Percentiles rank a stretch among this genome's conserved stretches.
phyloP scores from a whole-genome alignment of 2,113 vertebrate genomes.

The Xerus inauris region DNA sequence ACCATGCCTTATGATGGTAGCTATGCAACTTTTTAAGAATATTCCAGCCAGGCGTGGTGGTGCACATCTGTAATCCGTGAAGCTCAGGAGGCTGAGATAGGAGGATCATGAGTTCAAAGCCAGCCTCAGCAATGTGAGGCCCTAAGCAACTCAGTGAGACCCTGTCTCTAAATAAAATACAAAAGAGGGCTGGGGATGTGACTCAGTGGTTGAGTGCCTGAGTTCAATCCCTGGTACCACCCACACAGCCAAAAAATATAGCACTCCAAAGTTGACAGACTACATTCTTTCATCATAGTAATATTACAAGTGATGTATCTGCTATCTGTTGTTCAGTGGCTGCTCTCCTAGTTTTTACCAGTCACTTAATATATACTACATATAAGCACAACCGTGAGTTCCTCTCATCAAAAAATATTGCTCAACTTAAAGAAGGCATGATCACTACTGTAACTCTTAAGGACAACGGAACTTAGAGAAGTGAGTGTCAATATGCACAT shows the following conservation, averaged over 20 bases:
- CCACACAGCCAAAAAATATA: too few relatives aligned
- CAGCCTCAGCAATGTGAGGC: too few relatives aligned
- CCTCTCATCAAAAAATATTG: not conserved
- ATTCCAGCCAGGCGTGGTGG: not conserved
- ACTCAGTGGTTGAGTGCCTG: too few relatives aligned
- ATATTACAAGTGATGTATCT: not conserved
- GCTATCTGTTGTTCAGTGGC: not conserved
- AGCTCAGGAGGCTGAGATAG: too few relatives aligned
- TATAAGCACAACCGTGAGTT: not conserved
- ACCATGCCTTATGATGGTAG: not conserved
- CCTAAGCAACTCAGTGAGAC: too few relatives aligned
- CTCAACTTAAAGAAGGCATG: not conserved
- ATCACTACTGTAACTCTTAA: not conserved
- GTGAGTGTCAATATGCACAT: not conserved
- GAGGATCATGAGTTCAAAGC: too few relatives aligned
- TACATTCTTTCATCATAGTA: not conserved
- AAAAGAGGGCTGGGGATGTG: too few relatives aligned
- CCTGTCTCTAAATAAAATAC: too few relatives aligned
- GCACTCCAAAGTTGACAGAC: not conserved
- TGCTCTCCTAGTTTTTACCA: not conserved
- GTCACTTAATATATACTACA: not conserved
- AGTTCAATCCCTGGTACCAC: too few relatives aligned
- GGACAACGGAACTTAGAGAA: not conserved
- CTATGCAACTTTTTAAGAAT: not conserved
- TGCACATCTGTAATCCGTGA: too few relatives aligned